phyloP scores from a whole-genome alignment of 2,797 vertebrate genomes.

The Bryconaethiops microstoma region DNA sequence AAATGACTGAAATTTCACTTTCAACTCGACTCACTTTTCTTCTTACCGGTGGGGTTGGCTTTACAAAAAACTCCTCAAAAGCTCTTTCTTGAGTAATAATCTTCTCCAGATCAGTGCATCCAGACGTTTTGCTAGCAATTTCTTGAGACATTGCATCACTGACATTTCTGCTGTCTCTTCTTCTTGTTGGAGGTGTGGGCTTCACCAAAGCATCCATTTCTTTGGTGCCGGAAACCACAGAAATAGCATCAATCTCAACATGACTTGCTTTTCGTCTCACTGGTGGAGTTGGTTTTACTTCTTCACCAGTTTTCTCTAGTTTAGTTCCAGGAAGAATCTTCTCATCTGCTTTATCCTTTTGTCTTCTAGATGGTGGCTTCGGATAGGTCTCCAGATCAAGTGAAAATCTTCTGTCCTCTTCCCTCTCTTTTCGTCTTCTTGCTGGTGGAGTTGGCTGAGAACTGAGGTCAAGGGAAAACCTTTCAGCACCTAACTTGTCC shows the following conservation, averaged over 20 bases:
- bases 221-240: slow-evolving; percentile 5
- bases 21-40: slow-evolving; percentile 6
- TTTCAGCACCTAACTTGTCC: slow-evolving; percentile 14
- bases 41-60: slow-evolving; percentile 33
- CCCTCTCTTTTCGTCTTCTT: slow-evolving; percentile 35
- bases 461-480: slow-evolving; percentile 29
- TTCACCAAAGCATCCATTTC: background rate
- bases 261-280: slow-evolving; percentile 27
- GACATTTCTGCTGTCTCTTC: slow-evolving; percentile 29
- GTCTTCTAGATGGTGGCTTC: slow-evolving; percentile 25
- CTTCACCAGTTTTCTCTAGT: background rate
- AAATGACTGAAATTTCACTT: background rate
- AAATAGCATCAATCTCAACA: slow-evolving; percentile 3
- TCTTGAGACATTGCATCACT: background rate
- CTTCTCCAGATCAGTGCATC: slow-evolving; percentile 20
- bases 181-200: slow-evolving; percentile 50
- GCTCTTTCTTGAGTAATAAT: background rate
- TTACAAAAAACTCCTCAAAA: background rate
- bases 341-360: slow-evolving; percentile 4
- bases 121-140: background rate
- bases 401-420: slow-evolving; percentile 24
- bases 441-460: slow-evolving; percentile 43
- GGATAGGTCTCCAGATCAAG: slow-evolving; percentile 33
- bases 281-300: slow-evolving; percentile 38
- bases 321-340: background rate